These are phyloP conservation scores for Meghimatium bilineatum DNA, from an alignment of 2,888 invertebrate genomes.

Conservation along the genomic window DNA sequence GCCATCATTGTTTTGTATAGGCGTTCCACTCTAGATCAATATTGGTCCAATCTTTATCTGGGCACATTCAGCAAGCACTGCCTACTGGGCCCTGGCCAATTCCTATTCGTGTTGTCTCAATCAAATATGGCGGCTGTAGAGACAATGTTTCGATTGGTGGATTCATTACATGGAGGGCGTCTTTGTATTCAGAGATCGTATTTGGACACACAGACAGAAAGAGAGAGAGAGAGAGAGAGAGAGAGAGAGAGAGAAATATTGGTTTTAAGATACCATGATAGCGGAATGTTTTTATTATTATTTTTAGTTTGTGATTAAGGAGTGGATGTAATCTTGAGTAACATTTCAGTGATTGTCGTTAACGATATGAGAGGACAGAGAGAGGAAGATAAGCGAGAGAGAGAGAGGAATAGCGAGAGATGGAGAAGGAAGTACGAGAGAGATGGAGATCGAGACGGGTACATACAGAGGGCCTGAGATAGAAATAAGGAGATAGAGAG, in stretches of 20 bases:
- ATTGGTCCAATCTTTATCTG: conserved; percentile 33
- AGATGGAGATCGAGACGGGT: neutral
- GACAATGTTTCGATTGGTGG: neutral
- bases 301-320: too few relatives aligned
- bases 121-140: conserved; percentile 10
- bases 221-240: neutral
- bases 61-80: conserved; percentile 39
- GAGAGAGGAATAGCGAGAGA: neutral
- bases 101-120: neutral
- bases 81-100: conserved; percentile 30
- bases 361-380: neutral
- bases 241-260: neutral
- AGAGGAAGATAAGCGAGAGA: neutral
- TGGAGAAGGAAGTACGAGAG: neutral
- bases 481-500: neutral
- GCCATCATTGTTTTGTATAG: neutral
- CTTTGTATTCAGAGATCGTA: neutral
- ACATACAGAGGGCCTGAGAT: neutral
- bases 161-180: neutral
- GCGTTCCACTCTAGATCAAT: conserved; percentile 17
- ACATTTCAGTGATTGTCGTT: neutral
- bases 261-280: neutral
- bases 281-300: neutral
- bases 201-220: neutral
- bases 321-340: too few relatives aligned